phyloP scores from a whole-genome alignment of 2,888 invertebrate genomes.

The Tenthredo livida region DNA sequence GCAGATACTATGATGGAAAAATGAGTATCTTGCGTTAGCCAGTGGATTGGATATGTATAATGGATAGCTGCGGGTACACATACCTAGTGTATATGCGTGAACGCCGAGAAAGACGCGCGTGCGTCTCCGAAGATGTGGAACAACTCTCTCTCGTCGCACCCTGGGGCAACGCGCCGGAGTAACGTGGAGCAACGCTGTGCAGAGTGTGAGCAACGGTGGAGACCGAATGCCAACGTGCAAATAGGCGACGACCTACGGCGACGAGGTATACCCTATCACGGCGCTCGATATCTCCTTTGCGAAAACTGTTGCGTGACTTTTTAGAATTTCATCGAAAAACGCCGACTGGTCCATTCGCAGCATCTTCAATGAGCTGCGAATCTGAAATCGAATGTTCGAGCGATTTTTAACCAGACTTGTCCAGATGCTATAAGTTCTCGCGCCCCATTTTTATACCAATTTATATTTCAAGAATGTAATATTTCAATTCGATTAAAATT shows the following conservation, averaged over 20 bases:
- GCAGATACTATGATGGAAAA: not conserved
- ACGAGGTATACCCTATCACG: not conserved
- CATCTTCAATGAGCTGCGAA: not conserved
- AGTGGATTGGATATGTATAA: slow-evolving; percentile 23
- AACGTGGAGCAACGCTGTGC: not conserved
- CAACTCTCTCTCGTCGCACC: slow-evolving; percentile 53
- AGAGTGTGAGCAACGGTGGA: not conserved
- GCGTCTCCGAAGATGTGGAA: slow-evolving; percentile 53
- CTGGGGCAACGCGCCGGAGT: slow-evolving; percentile 22
- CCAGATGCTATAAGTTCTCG: not conserved
- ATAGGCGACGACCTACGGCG: slow-evolving; percentile 24
- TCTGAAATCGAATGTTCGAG: not conserved
- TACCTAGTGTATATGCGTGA: not conserved
- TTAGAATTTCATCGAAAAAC: not conserved
- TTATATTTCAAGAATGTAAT: not conserved
- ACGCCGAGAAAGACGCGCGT: slow-evolving; percentile 43
- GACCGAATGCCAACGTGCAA: slow-evolving; percentile 33
- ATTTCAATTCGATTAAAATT: not conserved
- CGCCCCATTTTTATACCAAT: not conserved
- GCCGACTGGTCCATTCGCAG: not conserved
- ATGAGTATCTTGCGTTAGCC: slow-evolving; percentile 9
- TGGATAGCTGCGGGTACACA: slow-evolving; percentile 9
- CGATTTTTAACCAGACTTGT: not conserved
- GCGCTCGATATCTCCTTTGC: not conserved
- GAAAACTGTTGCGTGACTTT: not conserved